Evolutionary conservation across 1,140 invertebrate species (phyloP), one percentile per base, ranked within the genome.

Genomic region (Heterodera schachtii): DNA sequence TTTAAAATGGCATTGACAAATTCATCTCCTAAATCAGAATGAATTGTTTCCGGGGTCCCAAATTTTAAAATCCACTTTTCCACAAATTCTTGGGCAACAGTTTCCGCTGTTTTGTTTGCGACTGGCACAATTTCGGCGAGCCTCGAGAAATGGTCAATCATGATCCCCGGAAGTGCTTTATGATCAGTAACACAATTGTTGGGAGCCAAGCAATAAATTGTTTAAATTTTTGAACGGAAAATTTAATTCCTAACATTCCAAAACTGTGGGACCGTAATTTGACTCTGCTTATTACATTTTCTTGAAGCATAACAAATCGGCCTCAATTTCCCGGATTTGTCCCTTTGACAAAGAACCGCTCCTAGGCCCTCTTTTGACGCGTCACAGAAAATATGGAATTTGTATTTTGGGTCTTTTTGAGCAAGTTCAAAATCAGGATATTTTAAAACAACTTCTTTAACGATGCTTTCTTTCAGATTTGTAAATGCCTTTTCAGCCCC

Each of bases 401-500:
- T 66, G 7, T 31, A 57, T 9, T 69, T 79, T 13, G 49, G 7
- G 11, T 70, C 52, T 0, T 81, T 21, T n/a, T 57, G 21, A 0
- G 80, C 80, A 1, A 16, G 21, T 41, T 81, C 41, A 70, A 64
- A 71, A 44, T 81, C 69, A 0, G 80, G 80, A 6, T 82, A 70
- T 43, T 21, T n/a, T 0, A 85, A 70, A 4, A 85, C 70, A 0
- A 81, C 82, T 66, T 83, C 69, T 7, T 41, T 31, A 19, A 82
- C 84, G 52, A 90, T 66, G 16, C 78, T 64, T 31, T 82, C 44
- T 86, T 91, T 91, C 6, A 91, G 46, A 64, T 82, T 83, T 44
- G 90, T 84, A 44, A 89, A 90, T 8, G 84, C 89, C 57, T 92
- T 73, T 80, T 87, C 49, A 43, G 89, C 87, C 11, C 89, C 71